Conservation (phyloP, 2,113 vertebrate genomes). For the Rhabdomys dilectus region DNA sequence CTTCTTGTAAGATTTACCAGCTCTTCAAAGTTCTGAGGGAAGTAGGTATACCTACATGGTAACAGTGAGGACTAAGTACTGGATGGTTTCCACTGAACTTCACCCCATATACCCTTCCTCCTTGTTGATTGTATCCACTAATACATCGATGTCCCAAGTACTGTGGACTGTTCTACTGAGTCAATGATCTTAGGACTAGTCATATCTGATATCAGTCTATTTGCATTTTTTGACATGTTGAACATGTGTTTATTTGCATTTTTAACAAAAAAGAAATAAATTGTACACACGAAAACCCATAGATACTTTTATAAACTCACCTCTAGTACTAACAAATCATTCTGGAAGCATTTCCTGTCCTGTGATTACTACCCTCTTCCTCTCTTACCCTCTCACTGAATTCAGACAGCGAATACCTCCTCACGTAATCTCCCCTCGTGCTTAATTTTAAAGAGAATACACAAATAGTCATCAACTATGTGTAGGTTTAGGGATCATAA, state of each 20-base stretch:
- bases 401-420: neutral
- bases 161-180: neutral
- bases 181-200: neutral
- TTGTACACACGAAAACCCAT: neutral
- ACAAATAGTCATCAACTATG: neutral
- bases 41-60: rapidly evolving
- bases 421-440: neutral
- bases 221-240: neutral
- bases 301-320: neutral
- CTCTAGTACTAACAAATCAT: neutral
- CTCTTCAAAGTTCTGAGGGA: neutral
- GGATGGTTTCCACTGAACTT: neutral
- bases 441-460: neutral
- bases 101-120: neutral
- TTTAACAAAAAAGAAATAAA: neutral
- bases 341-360: neutral
- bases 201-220: neutral
- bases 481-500: neutral
- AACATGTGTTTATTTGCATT: neutral
- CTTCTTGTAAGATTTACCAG: rapidly evolving
- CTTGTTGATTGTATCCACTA: neutral
- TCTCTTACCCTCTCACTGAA: neutral
- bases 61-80: rapidly evolving
- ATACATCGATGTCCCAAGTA: neutral
- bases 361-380: neutral